Base-by-base conservation (phyloP, 2,888 invertebrate species). In the Heteromurus nitidus region DNA sequence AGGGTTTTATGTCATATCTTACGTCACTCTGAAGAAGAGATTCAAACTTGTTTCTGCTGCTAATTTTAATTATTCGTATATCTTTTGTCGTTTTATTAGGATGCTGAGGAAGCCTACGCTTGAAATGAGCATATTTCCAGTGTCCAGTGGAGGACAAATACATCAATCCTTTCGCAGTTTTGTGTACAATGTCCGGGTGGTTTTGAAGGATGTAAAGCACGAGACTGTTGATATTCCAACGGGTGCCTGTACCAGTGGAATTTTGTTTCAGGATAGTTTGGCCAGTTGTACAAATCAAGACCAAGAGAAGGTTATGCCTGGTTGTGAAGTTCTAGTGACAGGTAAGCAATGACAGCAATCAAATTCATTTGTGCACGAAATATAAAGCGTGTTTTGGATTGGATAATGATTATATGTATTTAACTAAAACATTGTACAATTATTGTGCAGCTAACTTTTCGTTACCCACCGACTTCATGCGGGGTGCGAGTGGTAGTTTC, bases 281-380 rank as follows among this genome's bases (percentile, higher is more conserved):
- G 9, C 28, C 44, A 28, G 36, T 53, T 22, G 1, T 16, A 18
- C 0, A 1, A n/a, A 11, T 31, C 62, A 18, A 13, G 18, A 44
- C 0, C 20, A 9, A 20, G 50, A 50, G 18, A 13, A 42, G 24
- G 70, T 83, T n/a, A 24, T 36, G 50, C 73, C 80, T 26, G 81
- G 83, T 1, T 67, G 74, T 47, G 73, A 81, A 64, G 68, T 81
- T 72, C 44, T 72, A 22, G 69, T 74, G 0, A 67, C 80, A 5
- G 83, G 80, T 82, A 30, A 47, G 44, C 30, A 1, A 13, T 69
- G 13, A 55, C 9, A 7, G 3, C 53, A 30, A 47, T 47, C 7
- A 20, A 53, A 50, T 50, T 26, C 20, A 5, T 53, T 50, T 47
- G 3, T 44, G 9, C 36, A 47, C 22, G 22, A 68, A 22, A 18